Percentiles rank a stretch among this genome's conserved stretches.
Conservation (phyloP, 92 coral and sea anemone species). For the Blastomussa wellsi region DNA sequence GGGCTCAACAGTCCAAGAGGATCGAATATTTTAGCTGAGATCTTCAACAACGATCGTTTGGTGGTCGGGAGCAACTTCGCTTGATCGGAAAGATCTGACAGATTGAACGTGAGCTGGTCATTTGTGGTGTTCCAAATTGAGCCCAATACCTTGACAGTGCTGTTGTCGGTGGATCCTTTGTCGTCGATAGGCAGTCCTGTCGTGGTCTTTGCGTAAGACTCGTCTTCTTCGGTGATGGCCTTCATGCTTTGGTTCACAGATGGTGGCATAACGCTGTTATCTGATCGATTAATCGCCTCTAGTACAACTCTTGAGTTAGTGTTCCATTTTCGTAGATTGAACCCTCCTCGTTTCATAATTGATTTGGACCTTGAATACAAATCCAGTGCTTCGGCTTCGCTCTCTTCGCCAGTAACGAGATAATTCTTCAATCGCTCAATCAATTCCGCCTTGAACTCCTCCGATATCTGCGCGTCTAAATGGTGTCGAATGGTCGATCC, state of each 20-base stretch:
- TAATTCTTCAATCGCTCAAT: conserved; percentile 28
- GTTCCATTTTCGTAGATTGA: conserved; percentile 46
- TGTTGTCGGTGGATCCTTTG: conserved; percentile 13
- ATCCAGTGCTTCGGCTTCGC: conserved; percentile 11
- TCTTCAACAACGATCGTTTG: too few relatives aligned
- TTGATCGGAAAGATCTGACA: too few relatives aligned
- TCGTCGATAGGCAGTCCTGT: conserved; percentile 28
- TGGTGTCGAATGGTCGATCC: conserved; percentile 50
- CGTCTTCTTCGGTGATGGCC: too few relatives aligned
- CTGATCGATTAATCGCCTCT: too few relatives aligned
- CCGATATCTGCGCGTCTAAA: conserved; percentile 15
- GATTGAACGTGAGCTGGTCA: too few relatives aligned
- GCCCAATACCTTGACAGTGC: too few relatives aligned
- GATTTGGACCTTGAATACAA: conserved; percentile 41
- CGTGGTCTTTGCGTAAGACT: conserved; percentile 48
- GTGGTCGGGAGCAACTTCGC: conserved; percentile 37
- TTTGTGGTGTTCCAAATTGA: too few relatives aligned
- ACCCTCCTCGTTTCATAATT: conserved; percentile 52
- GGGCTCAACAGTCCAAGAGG: too few relatives aligned
- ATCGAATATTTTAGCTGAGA: conserved; percentile 66
- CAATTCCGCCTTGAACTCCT: too few relatives aligned
- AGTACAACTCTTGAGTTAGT: too few relatives aligned
- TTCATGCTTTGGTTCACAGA: not conserved
- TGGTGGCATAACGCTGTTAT: not conserved
- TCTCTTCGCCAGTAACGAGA: conserved; percentile 28